A percentile compares a stretch with the other conserved stretches of the same genome.
phyloP scores from a whole-genome alignment of 2,113 vertebrate genomes.

The Corapipo altera region DNA sequence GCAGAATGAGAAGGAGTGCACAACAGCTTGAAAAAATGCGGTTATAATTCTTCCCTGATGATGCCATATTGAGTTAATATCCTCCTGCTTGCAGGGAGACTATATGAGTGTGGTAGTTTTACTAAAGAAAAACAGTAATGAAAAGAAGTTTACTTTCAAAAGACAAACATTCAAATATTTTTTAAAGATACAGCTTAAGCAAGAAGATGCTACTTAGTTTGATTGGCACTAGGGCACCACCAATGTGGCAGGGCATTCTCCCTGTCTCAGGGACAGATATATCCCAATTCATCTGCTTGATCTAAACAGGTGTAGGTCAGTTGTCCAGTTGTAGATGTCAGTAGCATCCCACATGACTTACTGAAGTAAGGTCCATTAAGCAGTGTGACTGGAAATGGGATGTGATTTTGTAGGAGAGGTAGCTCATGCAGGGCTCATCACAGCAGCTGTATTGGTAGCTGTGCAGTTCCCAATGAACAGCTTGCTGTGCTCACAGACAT shows the following conservation, averaged over 20 bases:
- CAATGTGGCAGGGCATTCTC: not conserved
- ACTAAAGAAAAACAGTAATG: not conserved
- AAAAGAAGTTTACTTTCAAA: not conserved
- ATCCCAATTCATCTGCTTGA: not conserved
- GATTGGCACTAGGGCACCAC: accelerated
- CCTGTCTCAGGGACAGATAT: not conserved
- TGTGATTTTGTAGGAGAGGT: not conserved
- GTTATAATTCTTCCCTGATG: not conserved
- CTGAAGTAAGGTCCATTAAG: not conserved
- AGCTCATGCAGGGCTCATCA: accelerated
- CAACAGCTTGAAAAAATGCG: not conserved
- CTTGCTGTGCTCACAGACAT: not conserved
- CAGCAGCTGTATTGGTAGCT: not conserved
- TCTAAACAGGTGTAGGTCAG: not conserved
- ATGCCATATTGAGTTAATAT: not conserved
- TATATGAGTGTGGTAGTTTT: not conserved
- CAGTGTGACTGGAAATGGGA: not conserved
- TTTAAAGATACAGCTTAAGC: not conserved
- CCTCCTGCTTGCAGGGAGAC: not conserved
- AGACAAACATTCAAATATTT: not conserved
- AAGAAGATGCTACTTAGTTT: not conserved
- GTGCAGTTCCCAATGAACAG: not conserved
- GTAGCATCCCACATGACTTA: not conserved
- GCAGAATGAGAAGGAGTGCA: not conserved
- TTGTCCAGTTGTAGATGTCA: not conserved